Evolutionary conservation across 2,888 invertebrate species (phyloP), one percentile per base, ranked within the genome.

Genomic region (Apodemia hepburni): DNA sequence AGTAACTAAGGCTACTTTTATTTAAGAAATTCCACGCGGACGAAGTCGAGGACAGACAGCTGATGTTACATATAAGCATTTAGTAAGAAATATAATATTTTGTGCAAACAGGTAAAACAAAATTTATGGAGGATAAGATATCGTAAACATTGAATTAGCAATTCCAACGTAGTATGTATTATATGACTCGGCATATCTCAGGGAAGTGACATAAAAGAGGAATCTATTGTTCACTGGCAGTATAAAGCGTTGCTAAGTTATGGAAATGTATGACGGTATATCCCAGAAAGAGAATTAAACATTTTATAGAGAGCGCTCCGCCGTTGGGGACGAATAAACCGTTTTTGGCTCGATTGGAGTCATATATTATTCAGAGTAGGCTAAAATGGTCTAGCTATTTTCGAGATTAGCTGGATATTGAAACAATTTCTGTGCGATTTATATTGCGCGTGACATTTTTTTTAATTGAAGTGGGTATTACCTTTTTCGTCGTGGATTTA

Each of bases 301-400:
- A 63, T 68, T 65, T 62, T 67, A 66, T 68, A 68, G 64, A 62
- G 65, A 61, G 51, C 18, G 64, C 60, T 58, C 64, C 62, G 63
- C n/a, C 61, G 63, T 62, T 63, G 63, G 64, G 65, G 65, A 67
- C 69, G 66, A 66, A 71, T 70, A 70, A 69, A 70, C 69, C 74
- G 75, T 77, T 80, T 76, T 78, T 75, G 77, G 73, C 72, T 69
- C 70, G 75, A 81, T 79, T 80, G 79, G 69, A 66, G 68, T 68
- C 67, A 78, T 82, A 76, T 78, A 81, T 80, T 78, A 82, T 81
- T 80, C 77, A 77, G 70, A 63, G 60, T 63, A 63, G 59, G 66
- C 65, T 51, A 45, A 57, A 54, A 57, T 29, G 54, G 54, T 29
- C 54, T 57, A 27, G 27, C 54, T 57, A 57, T 57, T 57, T 29